Base-by-base conservation (phyloP, 2,888 invertebrate genomes). In the Emmelina monodactyla region DNA sequence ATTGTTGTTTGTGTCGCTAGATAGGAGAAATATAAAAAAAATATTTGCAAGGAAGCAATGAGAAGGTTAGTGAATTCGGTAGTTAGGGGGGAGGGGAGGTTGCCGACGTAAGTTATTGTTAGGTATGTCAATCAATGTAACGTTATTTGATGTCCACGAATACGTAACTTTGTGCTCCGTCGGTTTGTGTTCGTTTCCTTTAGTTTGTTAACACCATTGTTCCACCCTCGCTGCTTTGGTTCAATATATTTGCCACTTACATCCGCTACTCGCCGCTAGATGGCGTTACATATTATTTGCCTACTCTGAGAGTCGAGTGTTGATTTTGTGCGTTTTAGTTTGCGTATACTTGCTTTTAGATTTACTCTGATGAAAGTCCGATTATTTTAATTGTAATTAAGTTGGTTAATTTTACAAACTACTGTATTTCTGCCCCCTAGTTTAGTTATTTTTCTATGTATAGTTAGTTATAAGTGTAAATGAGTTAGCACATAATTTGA, bases 371-470 rank as follows among this genome's bases (percentile, higher is more conserved):
- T 66, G 58, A 63, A 73, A 73, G 70, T 72, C 72, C 72, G 70
- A 68, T 29, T 29, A 69, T 61, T 63, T 63, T 69, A 63, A 58
- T 63, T 70, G 44, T 72, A 72, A 63, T 61, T 66, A 68, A 75
- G 67, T 64, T 63, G 56, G 62, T 65, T 71, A 73, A 68, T 68
- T 69, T 71, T 75, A 71, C 71, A 70, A 75, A 73, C 68, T 73
- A 76, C 55, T 75, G 76, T 78, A 76, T 73, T 79, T 76, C 67
- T 75, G 69, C 76, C 70, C 65, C 68, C 61, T 71, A 70, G 71
- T 73, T 78, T 75, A 76, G 78, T 78, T 78, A 75, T 76, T 76
- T 76, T 76, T 76, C 71, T 78, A 78, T 79, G 79, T 79, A 79
- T 78, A 79, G 78, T 62, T 79, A 79, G 78, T 76, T 70, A 62